Conservation (phyloP, 2,888 invertebrate species). For the Tiphia femorata region DNA sequence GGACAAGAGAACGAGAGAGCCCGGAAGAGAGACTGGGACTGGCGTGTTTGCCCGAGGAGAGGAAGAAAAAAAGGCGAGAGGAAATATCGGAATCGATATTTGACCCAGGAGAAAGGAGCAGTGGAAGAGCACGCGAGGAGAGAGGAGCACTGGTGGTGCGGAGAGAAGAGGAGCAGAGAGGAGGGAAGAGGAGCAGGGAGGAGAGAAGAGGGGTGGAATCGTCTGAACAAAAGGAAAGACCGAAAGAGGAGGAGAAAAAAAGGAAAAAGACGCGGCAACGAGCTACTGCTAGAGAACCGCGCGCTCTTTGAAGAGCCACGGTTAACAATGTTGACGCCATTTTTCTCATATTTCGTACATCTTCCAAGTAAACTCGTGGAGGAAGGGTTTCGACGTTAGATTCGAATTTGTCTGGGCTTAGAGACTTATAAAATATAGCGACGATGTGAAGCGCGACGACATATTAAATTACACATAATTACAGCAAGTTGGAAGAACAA, state of each 20-base stretch:
- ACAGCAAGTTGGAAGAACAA: no score
- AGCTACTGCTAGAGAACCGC: no score
- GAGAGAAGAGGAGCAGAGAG: slow-evolving; percentile 11
- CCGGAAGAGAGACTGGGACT: slow-evolving; percentile 11
- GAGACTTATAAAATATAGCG: no score
- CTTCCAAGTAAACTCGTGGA: slow-evolving; percentile 20
- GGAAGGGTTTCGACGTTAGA: no score
- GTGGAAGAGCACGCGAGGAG: background rate
- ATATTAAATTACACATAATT: no score
- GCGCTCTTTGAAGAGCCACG: slow-evolving; percentile 37
- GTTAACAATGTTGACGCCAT: slow-evolving; percentile 41
- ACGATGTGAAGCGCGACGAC: no score
- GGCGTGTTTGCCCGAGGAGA: background rate
- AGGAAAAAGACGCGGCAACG: slow-evolving; percentile 31
- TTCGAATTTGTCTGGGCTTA: no score
- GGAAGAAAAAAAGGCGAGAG: slow-evolving; percentile 30
- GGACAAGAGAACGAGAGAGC: background rate
- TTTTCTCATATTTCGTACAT: slow-evolving; percentile 44
- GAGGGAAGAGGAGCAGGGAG: slow-evolving; percentile 5
- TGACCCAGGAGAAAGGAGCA: slow-evolving; percentile 43
- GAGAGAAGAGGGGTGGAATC: slow-evolving; percentile 17
- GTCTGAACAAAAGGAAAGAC: slow-evolving; percentile 21
- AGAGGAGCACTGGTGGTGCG: no score
- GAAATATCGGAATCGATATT: slow-evolving; percentile 57
- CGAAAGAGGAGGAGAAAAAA: slow-evolving; percentile 28